Base-by-base conservation (phyloP, 2,888 invertebrate species). In the Cephus pygmeus region DNA sequence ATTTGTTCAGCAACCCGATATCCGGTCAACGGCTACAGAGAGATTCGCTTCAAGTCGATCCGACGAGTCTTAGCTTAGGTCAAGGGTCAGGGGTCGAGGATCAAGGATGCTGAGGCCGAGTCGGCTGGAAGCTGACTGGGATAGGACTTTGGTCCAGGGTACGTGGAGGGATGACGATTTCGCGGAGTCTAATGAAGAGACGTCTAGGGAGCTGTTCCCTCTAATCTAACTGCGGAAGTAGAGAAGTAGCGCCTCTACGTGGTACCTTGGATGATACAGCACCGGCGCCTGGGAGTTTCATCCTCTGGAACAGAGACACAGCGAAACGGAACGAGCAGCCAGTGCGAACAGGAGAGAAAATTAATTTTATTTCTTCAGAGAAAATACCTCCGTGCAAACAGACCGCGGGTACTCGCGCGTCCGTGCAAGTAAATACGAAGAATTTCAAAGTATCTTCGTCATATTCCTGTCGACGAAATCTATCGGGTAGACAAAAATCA, bases 171-270 rank as follows among this genome's bases (percentile, higher is more conserved):
- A 85, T 87, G 87, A 87, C 85, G 84, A 85, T 82, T 82, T 82
- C 81, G 79, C 81, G 83, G 83, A 86, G 86, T 86, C 89, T 90
- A 89, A 90, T 88, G 89, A 90, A 90, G 88, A 84, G 87, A 88
- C 84, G 89, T 88, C 90, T 85, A 78, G 90, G 90, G 90, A 90
- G 89, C 87, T 85, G 85, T 89, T 89, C 80, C 84, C 86, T 88
- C 88, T 89, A 89, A 90, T 89, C 89, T 87, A 88, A 87, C 89
- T 87, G 85, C 83, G 83, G 85, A 85, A 86, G 84, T 79, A 79
- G 83, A 82, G 81, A 81, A 83, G 78, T 79, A 82, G 77, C 82
- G 77, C 12, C 71, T 79, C 80, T 84, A 84, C 84, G 84, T 83
- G 83, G 79, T 77, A 69, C 73, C 75, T 56, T 31, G 78, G 73